Evolutionary conservation across 2,888 invertebrate genomes (phyloP), one percentile per base, ranked within the genome.

Genomic region (Mythimna lalbum): DNA sequence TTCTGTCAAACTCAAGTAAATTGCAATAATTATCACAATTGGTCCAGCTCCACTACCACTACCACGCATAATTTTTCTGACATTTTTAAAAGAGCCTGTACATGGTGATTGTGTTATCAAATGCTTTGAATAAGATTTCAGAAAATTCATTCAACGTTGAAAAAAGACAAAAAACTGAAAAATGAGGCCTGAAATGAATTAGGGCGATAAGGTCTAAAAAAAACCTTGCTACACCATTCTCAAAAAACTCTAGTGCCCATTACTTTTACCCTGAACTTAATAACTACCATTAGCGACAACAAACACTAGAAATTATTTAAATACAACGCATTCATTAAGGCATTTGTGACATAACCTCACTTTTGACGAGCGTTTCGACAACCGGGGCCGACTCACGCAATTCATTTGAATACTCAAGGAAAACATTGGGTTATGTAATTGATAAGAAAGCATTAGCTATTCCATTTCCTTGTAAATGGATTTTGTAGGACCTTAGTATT

Each of bases 361-460:
- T 86, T 86, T 82, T 75, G 84, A 88, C 87, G 85, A 81, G 86
- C 64, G 63, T 77, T 77, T 73, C 78, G 82, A 73, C 81, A 78
- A 69, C 64, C 60, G 57, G 47, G 63, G 59, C 36, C 53, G 66
- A 77, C 63, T 56, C 91, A 91, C 91, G 92, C 91, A 89, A 89
- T 86, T 82, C 83, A 84, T 87, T 88, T 87, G 86, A 88, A 90
- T 90, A 90, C 88, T 88, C 86, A 87, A 87, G 86, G 85, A 87
- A 87, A 88, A 88, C 88, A 86, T 80, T 73, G 77, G 78, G 83
- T 89, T 88, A 87, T 84, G 80, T 88, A 86, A 89, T 88, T 86
- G 80, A 84, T 85, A 83, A 78, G 76, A 73, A 69, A 66, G 67
- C 53, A 78, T 83, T 83, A 76, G 72, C 70, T 81, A 78, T 81